phyloP scores from a whole-genome alignment of 2,113 vertebrate species.

The Xiphophorus maculatus region DNA sequence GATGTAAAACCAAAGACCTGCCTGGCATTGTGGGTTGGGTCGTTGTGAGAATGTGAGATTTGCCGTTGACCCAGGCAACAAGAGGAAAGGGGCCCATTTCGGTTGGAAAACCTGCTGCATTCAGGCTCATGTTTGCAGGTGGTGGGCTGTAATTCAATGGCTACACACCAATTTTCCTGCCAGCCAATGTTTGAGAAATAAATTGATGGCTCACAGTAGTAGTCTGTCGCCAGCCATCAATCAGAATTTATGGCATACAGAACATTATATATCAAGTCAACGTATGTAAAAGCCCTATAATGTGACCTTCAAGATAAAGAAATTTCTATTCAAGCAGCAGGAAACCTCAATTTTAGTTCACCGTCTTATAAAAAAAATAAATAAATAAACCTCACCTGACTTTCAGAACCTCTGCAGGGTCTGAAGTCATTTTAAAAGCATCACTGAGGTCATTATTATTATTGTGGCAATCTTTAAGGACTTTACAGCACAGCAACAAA shows the following conservation, averaged over 20 bases:
- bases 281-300: conserved; percentile 7
- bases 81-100: conserved; percentile 55
- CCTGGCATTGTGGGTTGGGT: conserved; percentile 71
- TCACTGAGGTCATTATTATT: not conserved
- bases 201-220: conserved; percentile 16
- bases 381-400: not conserved
- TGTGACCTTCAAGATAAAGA: not conserved
- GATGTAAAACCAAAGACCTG: conserved; percentile 77
- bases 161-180: conserved; percentile 44
- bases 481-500: not conserved
- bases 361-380: not conserved
- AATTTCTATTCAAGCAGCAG: not conserved
- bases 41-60: conserved; percentile 65
- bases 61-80: conserved; percentile 70
- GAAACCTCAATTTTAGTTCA: not conserved
- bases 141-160: conserved; percentile 35
- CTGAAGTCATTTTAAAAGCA: not conserved
- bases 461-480: not conserved
- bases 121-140: conserved; percentile 57
- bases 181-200: conserved; percentile 38
- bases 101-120: conserved; percentile 55
- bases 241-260: not conserved
- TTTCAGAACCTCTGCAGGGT: conserved; percentile 1
- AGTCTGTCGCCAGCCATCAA: not conserved
- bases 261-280: not conserved